A percentile compares a stretch with the other conserved stretches of the same genome.
Evolutionary conservation across 2,113 vertebrate species (phyloP).

Genomic region (Neopipo cinnamomea): DNA sequence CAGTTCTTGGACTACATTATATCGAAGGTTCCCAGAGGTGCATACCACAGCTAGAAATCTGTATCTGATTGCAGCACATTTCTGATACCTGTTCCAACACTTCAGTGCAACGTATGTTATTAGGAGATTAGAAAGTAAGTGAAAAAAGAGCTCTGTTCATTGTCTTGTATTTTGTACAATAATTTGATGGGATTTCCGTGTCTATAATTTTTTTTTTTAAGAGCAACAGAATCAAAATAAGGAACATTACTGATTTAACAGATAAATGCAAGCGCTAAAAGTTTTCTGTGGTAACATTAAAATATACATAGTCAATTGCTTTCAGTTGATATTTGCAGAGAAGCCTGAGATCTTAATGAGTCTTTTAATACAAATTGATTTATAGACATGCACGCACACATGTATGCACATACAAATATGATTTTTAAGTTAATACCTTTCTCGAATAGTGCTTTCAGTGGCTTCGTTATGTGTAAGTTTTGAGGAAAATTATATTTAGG

Average conservation of each 20-base stretch:
- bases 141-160: neutral
- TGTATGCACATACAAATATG: accelerated
- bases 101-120: neutral
- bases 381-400: neutral
- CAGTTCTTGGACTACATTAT: neutral
- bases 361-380: neutral
- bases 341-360: neutral
- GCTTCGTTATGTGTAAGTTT: neutral
- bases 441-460: neutral
- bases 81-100: neutral
- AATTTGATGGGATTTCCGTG: neutral
- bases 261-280: neutral
- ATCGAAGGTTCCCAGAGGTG: neutral
- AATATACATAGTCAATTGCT: neutral
- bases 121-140: neutral
- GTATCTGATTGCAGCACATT: neutral
- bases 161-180: neutral
- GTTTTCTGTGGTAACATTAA: neutral
- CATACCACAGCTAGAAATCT: neutral
- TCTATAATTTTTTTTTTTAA: neutral
- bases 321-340: neutral
- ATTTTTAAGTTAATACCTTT: neutral
- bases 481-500: neutral
- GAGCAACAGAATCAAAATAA: neutral
- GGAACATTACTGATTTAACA: neutral